Evolutionary conservation across 2,113 vertebrate species (phyloP).

Genomic region (Callionymus lyra): DNA sequence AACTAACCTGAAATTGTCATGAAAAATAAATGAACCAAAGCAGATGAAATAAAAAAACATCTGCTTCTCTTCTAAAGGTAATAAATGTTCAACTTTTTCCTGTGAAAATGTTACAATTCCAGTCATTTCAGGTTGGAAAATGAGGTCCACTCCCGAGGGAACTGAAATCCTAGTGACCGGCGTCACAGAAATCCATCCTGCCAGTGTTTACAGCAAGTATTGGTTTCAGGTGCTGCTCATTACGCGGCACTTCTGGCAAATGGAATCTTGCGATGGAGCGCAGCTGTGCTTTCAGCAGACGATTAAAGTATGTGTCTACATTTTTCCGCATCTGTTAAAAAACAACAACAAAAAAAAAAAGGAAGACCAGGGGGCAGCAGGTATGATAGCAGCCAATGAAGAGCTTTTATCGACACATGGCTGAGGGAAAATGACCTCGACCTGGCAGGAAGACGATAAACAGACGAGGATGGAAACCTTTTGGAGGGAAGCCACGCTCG

Average conservation of each 20-base stretch:
- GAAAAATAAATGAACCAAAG: too few relatives aligned
- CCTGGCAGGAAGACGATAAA: constrained; percentile 17
- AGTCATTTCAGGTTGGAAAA: constrained; percentile 50
- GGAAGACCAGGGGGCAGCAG: constrained; percentile 30
- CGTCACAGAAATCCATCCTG: too few relatives aligned
- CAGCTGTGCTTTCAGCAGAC: constrained; percentile 37
- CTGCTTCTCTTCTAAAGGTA: too few relatives aligned
- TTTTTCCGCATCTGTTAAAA: constrained; percentile 9
- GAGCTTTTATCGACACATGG: constrained; percentile 1
- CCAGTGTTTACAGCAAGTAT: constrained; percentile 41
- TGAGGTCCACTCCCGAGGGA: constrained; percentile 21
- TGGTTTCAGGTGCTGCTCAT: constrained; percentile 44
- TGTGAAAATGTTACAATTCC: constrained; percentile 60
- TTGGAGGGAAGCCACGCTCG: constrained; percentile 28
- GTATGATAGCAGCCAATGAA: constrained; percentile 15
- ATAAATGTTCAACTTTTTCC: too few relatives aligned
- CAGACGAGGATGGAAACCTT: constrained; percentile 10
- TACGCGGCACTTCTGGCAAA: constrained; percentile 44
- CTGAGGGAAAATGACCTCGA: constrained; percentile 8
- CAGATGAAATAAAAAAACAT: too few relatives aligned
- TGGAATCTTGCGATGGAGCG: constrained; percentile 29
- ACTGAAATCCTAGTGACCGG: too few relatives aligned
- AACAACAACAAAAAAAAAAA: constrained; percentile 24
- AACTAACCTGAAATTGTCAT: too few relatives aligned
- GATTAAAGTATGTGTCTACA: constrained; percentile 48